Conservation (phyloP, 2,888 invertebrate species). For the Lasiommata megera region DNA sequence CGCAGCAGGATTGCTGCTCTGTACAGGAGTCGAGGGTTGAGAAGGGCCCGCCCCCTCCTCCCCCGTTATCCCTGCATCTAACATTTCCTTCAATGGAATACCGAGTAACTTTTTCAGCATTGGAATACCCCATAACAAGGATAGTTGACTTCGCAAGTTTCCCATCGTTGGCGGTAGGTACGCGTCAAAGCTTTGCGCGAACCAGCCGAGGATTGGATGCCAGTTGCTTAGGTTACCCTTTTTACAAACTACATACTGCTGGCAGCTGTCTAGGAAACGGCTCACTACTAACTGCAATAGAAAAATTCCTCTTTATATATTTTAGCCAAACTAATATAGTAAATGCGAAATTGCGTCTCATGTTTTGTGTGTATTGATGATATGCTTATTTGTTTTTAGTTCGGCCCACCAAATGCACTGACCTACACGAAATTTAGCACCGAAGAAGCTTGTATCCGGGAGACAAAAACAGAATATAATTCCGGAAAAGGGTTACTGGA, state of each 20-base stretch:
- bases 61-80: conserved; percentile 66
- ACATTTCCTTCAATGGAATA: conserved; percentile 73
- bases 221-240: conserved; percentile 96
- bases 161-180: conserved; percentile 87
- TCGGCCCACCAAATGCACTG: too few species aligned
- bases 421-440: too few species aligned
- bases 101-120: conserved; percentile 66
- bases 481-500: too few species aligned
- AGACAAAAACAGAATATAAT: too few species aligned
- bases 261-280: conserved; percentile 93
- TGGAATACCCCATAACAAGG: conserved; percentile 85
- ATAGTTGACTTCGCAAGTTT: conserved; percentile 85
- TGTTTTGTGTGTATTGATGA: too few species aligned
- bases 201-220: conserved; percentile 99
- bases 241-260: conserved; percentile 95
- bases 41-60: conserved; percentile 80
- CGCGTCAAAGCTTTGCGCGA: conserved; percentile 86
- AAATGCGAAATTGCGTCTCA: too few species aligned
- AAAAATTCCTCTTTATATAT: background rate
- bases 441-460: too few species aligned
- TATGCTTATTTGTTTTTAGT: too few species aligned
- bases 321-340: too few species aligned
- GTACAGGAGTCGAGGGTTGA: conserved; percentile 71
- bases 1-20: conserved; percentile 67
- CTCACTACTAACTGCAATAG: conserved; percentile 90